phyloP scores from a whole-genome alignment of 2,797 vertebrate species.

The Anguilla marmorata region DNA sequence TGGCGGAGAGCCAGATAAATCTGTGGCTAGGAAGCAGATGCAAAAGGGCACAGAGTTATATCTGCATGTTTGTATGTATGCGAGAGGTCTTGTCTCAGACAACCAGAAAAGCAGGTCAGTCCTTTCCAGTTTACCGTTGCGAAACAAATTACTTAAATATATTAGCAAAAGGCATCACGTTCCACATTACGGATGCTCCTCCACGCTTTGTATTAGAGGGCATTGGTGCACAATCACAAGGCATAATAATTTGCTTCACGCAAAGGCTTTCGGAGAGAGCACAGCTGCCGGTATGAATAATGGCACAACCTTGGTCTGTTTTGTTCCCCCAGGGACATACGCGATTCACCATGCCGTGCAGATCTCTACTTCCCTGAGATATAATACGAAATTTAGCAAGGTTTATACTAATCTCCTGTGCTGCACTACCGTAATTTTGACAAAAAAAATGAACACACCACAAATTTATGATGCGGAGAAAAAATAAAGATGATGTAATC shows the following conservation, averaged over 20 bases:
- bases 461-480: not conserved
- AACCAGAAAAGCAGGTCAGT: not conserved
- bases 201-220: not conserved
- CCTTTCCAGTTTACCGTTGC: not conserved
- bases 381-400: not conserved
- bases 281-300: not conserved
- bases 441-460: not conserved
- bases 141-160: not conserved
- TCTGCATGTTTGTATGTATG: conserved; percentile 25
- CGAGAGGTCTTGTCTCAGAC: not conserved
- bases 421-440: not conserved
- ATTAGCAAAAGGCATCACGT: not conserved
- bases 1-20: not conserved
- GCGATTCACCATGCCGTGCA: not conserved
- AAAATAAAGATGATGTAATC: not conserved
- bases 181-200: not conserved
- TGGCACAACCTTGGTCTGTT: not conserved
- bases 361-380: conserved; percentile 57
- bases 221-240: not conserved
- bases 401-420: not conserved
- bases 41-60: conserved; percentile 5
- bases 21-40: not conserved
- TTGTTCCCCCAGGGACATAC: not conserved
- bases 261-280: not conserved
- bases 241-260: not conserved